phyloP scores from a whole-genome alignment of 2,797 vertebrate genomes.

The Cetoscarus ocellatus region DNA sequence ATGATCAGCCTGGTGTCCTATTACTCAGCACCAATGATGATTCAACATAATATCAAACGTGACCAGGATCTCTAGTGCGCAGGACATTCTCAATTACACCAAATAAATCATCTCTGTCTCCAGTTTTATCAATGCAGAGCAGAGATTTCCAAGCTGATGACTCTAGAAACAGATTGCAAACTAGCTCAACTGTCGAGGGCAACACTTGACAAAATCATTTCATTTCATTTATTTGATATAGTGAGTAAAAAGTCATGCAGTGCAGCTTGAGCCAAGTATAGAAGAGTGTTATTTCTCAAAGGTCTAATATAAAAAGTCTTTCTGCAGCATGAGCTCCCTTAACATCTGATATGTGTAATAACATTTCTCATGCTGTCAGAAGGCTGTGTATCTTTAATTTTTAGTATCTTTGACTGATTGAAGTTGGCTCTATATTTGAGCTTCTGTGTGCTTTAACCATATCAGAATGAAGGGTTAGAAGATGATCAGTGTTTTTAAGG shows the following conservation, averaged over 20 bases:
- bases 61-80: no score
- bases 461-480: constrained; percentile 12
- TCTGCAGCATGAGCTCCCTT: background rate
- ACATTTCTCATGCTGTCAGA: background rate
- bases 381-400: background rate
- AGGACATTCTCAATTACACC: no score
- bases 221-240: background rate
- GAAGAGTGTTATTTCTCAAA: background rate
- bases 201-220: constrained; percentile 1
- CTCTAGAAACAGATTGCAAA: no score
- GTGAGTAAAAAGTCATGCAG: background rate
- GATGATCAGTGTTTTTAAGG: constrained; percentile 4
- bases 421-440: constrained; percentile 1
- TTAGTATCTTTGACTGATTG: constrained; percentile 5
- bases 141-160: no score
- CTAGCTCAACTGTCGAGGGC: no score
- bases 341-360: background rate
- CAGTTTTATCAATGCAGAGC: no score
- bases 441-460: constrained; percentile 11
- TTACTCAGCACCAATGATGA: no score
- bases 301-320: constrained; percentile 2
- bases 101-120: no score
- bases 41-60: no score
- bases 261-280: background rate
- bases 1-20: no score